Evolutionary conservation across 2,888 invertebrate genomes (phyloP).

Genomic region (Polydesmus complanatus): DNA sequence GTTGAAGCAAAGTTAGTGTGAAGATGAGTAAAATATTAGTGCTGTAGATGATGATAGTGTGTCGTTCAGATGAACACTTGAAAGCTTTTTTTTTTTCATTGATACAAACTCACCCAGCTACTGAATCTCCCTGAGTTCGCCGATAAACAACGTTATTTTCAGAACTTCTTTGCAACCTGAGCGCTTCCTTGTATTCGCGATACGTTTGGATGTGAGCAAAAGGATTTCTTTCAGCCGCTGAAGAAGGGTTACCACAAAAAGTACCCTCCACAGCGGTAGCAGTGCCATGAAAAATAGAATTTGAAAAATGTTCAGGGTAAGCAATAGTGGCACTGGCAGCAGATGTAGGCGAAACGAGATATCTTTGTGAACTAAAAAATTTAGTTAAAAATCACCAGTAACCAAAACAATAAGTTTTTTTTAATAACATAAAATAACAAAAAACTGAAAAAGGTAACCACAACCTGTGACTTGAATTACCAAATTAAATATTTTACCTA

Average conservation of each 20-base stretch:
- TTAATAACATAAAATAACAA: not conserved
- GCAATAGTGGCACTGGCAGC: not conserved
- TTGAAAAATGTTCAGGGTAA: not conserved
- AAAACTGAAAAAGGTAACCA: too few relatives aligned
- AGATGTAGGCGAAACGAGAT: not conserved
- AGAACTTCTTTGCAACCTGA: slow-evolving; percentile 68
- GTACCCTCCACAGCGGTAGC: not conserved
- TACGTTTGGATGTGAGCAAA: slow-evolving; percentile 15
- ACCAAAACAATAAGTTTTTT: not conserved
- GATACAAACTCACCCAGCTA: slow-evolving; percentile 9
- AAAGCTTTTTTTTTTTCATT: not conserved
- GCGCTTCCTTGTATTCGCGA: slow-evolving; percentile 75
- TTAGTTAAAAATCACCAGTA: not conserved
- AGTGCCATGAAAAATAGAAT: not conserved
- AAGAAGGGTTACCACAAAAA: not conserved
- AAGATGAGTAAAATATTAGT: not conserved
- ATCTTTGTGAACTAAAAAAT: slow-evolving; percentile 3
- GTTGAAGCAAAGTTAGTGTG: not conserved
- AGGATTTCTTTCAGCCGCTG: slow-evolving; percentile 1
- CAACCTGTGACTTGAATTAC: too few relatives aligned
- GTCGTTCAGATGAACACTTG: not conserved
- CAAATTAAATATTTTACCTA: too few relatives aligned
- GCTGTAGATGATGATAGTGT: not conserved
- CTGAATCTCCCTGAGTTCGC: slow-evolving; percentile 1
- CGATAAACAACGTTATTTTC: slow-evolving; percentile 29